These are phyloP conservation scores for Pica pica DNA, from an alignment of 2,113 vertebrate species.

Conservation along the genomic window DNA sequence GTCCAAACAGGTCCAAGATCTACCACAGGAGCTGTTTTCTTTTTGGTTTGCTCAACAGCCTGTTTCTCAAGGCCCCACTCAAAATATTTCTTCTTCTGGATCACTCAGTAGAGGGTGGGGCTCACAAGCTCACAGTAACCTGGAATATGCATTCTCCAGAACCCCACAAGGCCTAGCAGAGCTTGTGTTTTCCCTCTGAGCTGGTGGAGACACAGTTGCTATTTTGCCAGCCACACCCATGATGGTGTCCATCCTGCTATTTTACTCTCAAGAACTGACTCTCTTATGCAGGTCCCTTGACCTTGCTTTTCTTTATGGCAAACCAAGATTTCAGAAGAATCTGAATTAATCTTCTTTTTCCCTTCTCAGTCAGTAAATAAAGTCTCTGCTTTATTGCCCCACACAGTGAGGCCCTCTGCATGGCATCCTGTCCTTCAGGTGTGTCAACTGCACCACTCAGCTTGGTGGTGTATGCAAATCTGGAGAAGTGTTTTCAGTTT, in stretches of 20 bases:
- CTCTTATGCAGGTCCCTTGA: not conserved
- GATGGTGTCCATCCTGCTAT: not conserved
- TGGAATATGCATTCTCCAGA: not conserved
- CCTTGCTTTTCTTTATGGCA: not conserved
- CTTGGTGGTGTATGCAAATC: not conserved
- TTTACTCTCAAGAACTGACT: not conserved
- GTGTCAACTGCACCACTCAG: not conserved
- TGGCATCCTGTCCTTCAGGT: not conserved
- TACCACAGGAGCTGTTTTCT: not conserved
- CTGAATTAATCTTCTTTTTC: not conserved
- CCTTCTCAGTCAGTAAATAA: not conserved
- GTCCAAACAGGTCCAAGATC: not conserved
- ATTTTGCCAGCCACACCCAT: not conserved
- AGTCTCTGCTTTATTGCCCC: not conserved
- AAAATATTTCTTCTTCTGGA: not conserved
- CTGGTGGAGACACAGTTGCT: not conserved
- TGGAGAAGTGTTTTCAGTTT: slow-evolving; percentile 10
- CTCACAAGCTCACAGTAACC: not conserved
- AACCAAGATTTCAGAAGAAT: not conserved
- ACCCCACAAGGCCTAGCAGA: not conserved
- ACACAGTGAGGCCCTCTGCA: not conserved
- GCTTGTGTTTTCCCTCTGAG: not conserved
- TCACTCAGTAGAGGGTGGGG: not conserved
- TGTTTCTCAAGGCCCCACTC: not conserved
- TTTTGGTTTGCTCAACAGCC: not conserved